phyloP scores from a whole-genome alignment of 2,797 vertebrate species.

The Chromis chromis region DNA sequence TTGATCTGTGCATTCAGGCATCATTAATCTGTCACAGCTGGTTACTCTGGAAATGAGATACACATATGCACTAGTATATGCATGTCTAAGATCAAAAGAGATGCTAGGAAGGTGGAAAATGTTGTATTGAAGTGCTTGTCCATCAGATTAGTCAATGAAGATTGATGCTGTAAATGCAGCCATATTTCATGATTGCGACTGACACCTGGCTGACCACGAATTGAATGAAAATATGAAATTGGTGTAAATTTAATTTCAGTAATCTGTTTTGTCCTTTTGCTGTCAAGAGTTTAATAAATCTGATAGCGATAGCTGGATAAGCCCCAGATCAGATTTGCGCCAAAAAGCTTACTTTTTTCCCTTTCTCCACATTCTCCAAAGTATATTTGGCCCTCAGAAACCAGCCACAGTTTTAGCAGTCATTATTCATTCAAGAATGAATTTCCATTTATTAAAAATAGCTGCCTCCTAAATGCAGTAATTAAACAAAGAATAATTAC shows the following conservation, averaged over 20 bases:
- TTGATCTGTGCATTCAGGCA: not conserved
- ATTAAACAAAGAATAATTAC: constrained; percentile 32
- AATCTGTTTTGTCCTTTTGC: constrained; percentile 4
- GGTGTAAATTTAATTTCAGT: constrained; percentile 15
- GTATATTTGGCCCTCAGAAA: not conserved
- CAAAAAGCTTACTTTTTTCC: not conserved
- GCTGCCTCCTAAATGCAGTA: constrained; percentile 1
- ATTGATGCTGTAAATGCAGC: constrained; percentile 3
- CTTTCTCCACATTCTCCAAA: not conserved
- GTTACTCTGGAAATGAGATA: not conserved
- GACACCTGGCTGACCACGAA: constrained; percentile 26
- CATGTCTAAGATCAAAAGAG: not conserved
- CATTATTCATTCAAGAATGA: not conserved
- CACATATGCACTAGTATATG: not conserved
- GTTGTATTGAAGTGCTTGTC: not conserved
- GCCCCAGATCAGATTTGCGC: not conserved
- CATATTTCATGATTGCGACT: constrained; percentile 15
- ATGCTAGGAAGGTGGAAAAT: not conserved
- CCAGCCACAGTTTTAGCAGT: not conserved
- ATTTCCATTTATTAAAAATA: constrained; percentile 17
- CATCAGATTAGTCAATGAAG: not conserved
- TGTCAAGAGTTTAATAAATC: constrained; percentile 7
- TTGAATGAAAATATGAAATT: constrained; percentile 25
- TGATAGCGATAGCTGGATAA: not conserved
- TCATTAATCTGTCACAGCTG: not conserved